Evolutionary conservation across 2,888 invertebrate species (phyloP).

Genomic region (Lamellibrachia columna): DNA sequence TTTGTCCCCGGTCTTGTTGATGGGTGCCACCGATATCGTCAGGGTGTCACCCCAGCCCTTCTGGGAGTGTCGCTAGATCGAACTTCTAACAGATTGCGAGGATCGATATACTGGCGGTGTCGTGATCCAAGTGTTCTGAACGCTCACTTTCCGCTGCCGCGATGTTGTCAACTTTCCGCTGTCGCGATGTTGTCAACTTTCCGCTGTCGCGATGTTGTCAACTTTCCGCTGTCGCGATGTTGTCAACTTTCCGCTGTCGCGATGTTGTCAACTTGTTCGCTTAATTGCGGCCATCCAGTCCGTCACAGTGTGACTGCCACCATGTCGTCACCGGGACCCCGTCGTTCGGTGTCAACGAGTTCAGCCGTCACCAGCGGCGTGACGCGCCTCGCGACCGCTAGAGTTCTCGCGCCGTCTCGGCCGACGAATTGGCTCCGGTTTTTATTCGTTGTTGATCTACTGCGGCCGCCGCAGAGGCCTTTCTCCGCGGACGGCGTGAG

Average conservation of each 20-base stretch:
- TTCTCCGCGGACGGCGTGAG: background rate
- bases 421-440: background rate
- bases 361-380: background rate
- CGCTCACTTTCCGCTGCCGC: no score
- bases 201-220: background rate
- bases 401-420: background rate
- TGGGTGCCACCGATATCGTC: background rate
- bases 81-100: no score
- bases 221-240: no score
- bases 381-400: no score
- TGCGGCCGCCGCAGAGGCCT: background rate
- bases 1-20: background rate
- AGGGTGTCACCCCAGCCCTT: background rate
- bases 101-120: no score
- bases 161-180: no score
- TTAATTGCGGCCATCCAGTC: background rate
- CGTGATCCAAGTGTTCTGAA: no score
- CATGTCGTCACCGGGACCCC: background rate
- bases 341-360: background rate
- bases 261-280: background rate
- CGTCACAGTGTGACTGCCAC: background rate
- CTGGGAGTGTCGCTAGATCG: no score
- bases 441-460: slow-evolving; percentile 9
- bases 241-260: no score
- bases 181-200: no score